A percentile compares a stretch with the other conserved stretches of the same genome.
Conservation (phyloP, 1,140 invertebrate species). For the Papilio dardanus region DNA sequence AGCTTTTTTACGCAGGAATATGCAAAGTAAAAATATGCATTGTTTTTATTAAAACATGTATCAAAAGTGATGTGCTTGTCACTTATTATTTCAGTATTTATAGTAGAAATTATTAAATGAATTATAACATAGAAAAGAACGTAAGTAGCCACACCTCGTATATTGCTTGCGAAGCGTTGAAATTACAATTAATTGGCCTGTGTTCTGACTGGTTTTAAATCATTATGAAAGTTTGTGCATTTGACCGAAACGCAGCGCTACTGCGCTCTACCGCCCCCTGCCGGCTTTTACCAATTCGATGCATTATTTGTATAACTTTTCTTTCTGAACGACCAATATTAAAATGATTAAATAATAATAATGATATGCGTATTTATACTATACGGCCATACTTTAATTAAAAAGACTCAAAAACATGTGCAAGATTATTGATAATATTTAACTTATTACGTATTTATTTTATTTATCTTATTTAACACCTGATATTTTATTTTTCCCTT, state of each 20-base stretch:
- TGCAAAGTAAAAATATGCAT: too few relatives aligned
- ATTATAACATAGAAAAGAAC: neutral
- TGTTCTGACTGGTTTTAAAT: constrained; percentile 46
- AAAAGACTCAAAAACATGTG: too few relatives aligned
- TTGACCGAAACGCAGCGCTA: constrained; percentile 49
- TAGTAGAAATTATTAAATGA: neutral
- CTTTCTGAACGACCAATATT: too few relatives aligned
- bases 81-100: neutral
- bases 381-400: too few relatives aligned
- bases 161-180: neutral
- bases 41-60: too few relatives aligned
- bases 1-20: too few relatives aligned
- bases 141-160: neutral
- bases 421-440: too few relatives aligned
- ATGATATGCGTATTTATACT: too few relatives aligned
- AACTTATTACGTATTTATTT: too few relatives aligned
- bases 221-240: constrained; percentile 63
- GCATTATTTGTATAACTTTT: too few relatives aligned
- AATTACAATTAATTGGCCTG: neutral
- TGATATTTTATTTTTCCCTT: neutral
- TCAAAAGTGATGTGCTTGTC: neutral
- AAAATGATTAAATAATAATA: too few relatives aligned
- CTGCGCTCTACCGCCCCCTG: constrained; percentile 40
- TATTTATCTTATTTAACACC: neutral
- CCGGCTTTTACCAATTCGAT: neutral